Conservation (phyloP, 1,140 invertebrate genomes). For the Oncopodura yosiiana region DNA sequence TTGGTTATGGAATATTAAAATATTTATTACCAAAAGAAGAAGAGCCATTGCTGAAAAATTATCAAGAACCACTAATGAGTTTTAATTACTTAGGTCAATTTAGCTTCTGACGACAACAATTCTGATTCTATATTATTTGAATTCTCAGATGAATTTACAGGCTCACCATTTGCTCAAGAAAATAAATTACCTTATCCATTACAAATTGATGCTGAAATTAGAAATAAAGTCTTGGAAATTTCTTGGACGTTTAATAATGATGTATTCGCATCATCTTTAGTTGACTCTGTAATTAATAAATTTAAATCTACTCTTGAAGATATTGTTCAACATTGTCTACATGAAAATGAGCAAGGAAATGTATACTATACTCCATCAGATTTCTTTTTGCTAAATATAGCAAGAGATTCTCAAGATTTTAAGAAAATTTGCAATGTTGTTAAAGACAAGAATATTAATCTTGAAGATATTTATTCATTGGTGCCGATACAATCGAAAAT, state of each 20-base stretch:
- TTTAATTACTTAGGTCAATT: conserved; percentile 8
- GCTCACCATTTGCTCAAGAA: conserved; percentile 2
- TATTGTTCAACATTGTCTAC: no score
- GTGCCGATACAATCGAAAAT: not conserved
- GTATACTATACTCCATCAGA: no score
- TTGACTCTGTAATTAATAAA: no score
- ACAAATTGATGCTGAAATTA: no score
- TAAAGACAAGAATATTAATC: not conserved
- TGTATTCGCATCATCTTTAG: no score
- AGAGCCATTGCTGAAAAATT: not conserved
- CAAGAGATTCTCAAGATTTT: not conserved
- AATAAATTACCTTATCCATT: no score
- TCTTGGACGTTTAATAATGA: no score
- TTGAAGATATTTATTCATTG: not conserved
- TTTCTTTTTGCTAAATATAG: not conserved
- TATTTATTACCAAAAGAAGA: conserved; percentile 1
- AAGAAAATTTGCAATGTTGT: not conserved
- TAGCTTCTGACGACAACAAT: not conserved
- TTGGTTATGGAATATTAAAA: conserved; percentile 7
- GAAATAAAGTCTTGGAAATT: no score
- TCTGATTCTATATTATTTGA: not conserved
- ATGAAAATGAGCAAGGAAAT: no score
- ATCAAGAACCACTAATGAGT: not conserved
- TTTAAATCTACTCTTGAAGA: no score
- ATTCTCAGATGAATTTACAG: not conserved